Conservation (phyloP, 2,113 vertebrate species). For the Gavia stellata region DNA sequence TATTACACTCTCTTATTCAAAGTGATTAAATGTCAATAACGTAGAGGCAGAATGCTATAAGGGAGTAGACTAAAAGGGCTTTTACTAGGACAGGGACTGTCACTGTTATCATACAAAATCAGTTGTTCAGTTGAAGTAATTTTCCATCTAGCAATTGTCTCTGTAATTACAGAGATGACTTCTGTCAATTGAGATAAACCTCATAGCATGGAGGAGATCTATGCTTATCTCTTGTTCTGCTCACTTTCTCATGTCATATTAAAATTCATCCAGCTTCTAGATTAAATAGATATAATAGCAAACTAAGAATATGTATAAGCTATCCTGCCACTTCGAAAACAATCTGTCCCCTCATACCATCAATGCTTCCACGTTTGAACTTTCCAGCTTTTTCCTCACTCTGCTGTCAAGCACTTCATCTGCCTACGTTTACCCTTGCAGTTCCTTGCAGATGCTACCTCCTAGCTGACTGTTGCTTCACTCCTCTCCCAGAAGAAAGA, state of each 20-base stretch:
- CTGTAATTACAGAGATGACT: not conserved
- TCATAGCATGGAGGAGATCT: not conserved
- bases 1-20: not conserved
- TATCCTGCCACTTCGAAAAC: not conserved
- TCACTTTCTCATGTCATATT: not conserved
- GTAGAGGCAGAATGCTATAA: not conserved
- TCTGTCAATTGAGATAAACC: not conserved
- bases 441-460: not conserved
- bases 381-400: not conserved
- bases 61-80: not conserved
- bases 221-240: not conserved
- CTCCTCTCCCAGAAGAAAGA: not conserved
- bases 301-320: not conserved
- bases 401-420: not conserved
- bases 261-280: not conserved
- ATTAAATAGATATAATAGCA: not conserved
- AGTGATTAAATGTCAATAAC: not conserved
- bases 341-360: not conserved
- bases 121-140: not conserved
- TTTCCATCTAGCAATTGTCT: not conserved
- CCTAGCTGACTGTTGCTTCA: not conserved
- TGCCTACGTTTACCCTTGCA: not conserved
- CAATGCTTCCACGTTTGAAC: not conserved
- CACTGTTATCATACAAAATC: not conserved
- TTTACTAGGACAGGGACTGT: not conserved